Evolutionary conservation across 1,140 invertebrate species (phyloP), one percentile per base, ranked within the genome.

Genomic region (Coelopa frigida): DNA sequence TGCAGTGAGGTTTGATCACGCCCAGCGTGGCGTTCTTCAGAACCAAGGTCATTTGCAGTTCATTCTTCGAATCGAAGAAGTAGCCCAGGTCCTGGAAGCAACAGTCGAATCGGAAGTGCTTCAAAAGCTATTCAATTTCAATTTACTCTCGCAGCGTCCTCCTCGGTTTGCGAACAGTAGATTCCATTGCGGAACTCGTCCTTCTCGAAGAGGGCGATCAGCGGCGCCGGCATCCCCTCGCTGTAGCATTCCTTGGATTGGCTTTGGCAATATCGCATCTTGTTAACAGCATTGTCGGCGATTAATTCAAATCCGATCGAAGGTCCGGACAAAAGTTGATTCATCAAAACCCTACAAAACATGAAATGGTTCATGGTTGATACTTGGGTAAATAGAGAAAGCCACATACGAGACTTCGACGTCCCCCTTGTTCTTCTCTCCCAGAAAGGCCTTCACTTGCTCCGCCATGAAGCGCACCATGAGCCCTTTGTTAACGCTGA

Each of bases 1-100:
- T 73, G 33, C 85, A 84, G 72, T 95, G 91, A n/a, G 93, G 92
- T 70, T 95, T 94, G 14, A 96, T 84, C 22, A 97, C 75, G 59
- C 87, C 91, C 51, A 89, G 84, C 4, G 90, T 89, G 43, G 84
- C 56, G 36, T 57, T 59, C 17, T 53, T 51, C 5, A 64, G 55
- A 5, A 38, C 8, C 7, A 59, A 54, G 3, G 61, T 52, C 17
- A 53, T 60, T 7, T 54, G 51, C 6, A 64, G 53, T 17, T 23
- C 51, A 37, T 51, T 45, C 12, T 51, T 40, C 7, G 66, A 57
- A 36, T 72, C 70, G 55, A 89, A 89, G 57, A 89, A 87, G 49
- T 84, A 82, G 39, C 82, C 75, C 2, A 78, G 54, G 52, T 82
- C 77, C 77, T 81, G 48, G n/a, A 33, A 43, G n/a, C n/a, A n/a